These are phyloP conservation scores for Upupa epops DNA, from an alignment of 2,113 vertebrate species.

Conservation along the genomic window DNA sequence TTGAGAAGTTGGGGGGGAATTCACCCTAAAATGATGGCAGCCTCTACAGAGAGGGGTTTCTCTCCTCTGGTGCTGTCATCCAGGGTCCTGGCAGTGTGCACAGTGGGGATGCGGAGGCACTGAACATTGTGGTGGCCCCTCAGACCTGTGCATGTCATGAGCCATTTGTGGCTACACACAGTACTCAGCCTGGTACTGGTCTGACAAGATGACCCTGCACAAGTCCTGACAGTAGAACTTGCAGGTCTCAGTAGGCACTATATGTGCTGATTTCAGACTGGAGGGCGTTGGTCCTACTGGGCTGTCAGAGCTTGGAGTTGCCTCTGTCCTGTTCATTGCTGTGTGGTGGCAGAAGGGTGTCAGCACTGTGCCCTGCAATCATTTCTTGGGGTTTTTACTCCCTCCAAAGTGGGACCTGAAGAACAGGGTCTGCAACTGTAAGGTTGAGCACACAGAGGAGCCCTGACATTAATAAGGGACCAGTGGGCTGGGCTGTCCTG, in stretches of 20 bases:
- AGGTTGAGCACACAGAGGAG: background rate
- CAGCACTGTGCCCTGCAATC: background rate
- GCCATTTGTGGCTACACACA: background rate
- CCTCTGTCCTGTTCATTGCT: background rate
- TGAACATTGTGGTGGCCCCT: fast-evolving
- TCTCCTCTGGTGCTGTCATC: background rate
- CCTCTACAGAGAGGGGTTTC: background rate
- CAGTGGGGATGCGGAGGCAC: background rate
- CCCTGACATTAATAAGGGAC: fast-evolving
- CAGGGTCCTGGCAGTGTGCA: background rate
- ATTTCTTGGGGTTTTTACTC: background rate
- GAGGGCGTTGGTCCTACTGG: background rate
- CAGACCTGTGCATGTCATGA: background rate
- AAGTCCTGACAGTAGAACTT: background rate
- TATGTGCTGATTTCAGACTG: background rate
- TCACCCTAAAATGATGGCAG: background rate
- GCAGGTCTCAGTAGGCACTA: background rate
- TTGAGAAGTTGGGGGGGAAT: background rate
- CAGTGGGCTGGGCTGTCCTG: fast-evolving
- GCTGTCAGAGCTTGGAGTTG: background rate
- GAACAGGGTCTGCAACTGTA: background rate
- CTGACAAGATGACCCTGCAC: background rate
- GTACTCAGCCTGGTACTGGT: background rate
- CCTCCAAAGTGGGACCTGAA: background rate
- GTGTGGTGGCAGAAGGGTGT: background rate